These are phyloP conservation scores for Belonocnema kinseyi DNA, from an alignment of 1,140 invertebrate species.

Conservation along the genomic window DNA sequence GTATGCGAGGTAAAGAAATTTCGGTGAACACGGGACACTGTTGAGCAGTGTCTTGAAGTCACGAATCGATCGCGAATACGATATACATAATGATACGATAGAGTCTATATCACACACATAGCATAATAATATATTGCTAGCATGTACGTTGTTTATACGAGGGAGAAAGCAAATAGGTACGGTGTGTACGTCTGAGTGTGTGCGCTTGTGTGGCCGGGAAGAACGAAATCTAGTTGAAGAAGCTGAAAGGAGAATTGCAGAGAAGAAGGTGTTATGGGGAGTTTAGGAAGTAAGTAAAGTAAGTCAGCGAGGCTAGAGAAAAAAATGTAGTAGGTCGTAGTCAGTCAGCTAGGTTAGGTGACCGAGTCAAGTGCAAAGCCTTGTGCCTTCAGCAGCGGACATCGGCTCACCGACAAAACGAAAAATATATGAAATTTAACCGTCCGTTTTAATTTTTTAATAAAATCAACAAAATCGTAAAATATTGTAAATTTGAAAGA, in stretches of 20 bases:
- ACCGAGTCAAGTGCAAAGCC: slow-evolving; percentile 77
- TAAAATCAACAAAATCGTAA: slow-evolving; percentile 64
- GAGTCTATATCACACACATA: slow-evolving; percentile 74
- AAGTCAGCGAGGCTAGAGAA: slow-evolving; percentile 40
- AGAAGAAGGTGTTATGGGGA: slow-evolving; percentile 40
- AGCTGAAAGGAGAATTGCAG: slow-evolving; percentile 30
- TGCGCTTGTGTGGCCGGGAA: slow-evolving; percentile 14
- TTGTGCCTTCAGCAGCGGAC: slow-evolving; percentile 76
- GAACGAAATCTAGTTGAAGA: slow-evolving; percentile 41
- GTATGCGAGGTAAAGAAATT: slow-evolving; percentile 37
- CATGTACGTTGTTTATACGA: slow-evolving; percentile 73
- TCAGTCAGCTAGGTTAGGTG: slow-evolving; percentile 73
- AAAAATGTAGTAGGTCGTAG: slow-evolving; percentile 57
- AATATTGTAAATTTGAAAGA: slow-evolving; percentile 61
- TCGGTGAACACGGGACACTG: slow-evolving; percentile 57
- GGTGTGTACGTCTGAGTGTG: slow-evolving; percentile 26
- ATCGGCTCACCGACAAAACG: slow-evolving; percentile 73
- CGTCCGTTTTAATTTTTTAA: slow-evolving; percentile 76
- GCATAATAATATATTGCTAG: slow-evolving; percentile 76
- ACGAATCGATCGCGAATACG: slow-evolving; percentile 61
- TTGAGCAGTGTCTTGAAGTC: slow-evolving; percentile 66
- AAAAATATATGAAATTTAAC: slow-evolving; percentile 70
- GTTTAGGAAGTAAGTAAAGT: slow-evolving; percentile 43
- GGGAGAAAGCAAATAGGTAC: slow-evolving; percentile 29
- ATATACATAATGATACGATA: slow-evolving; percentile 74